A percentile compares a stretch with the other conserved stretches of the same genome.
phyloP scores from a whole-genome alignment of 2,113 vertebrate species.

The Muntiacus muntjak region DNA sequence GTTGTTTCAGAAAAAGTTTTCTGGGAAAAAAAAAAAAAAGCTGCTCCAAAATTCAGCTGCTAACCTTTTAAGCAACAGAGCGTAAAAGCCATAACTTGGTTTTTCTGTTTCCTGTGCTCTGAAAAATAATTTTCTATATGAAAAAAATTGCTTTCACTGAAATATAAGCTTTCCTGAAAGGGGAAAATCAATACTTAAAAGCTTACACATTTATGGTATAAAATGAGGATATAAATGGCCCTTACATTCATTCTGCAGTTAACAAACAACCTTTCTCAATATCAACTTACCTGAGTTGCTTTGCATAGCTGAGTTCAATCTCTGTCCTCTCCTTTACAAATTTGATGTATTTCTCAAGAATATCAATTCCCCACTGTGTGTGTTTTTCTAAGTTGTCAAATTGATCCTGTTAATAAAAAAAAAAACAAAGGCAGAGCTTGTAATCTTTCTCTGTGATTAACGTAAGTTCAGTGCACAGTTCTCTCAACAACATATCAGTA shows the following conservation, averaged over 20 bases:
- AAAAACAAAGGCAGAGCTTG: slow-evolving; percentile 43
- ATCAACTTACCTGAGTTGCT: slow-evolving; percentile 96
- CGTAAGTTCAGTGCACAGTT: neutral
- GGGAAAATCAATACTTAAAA: neutral
- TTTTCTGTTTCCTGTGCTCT: slow-evolving; percentile 21
- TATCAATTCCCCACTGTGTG: slow-evolving; percentile 95
- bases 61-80: neutral
- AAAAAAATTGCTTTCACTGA: slow-evolving; percentile 46
- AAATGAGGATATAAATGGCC: neutral
- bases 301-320: slow-evolving; percentile 97
- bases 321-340: slow-evolving; percentile 97
- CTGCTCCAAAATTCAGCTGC: neutral
- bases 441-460: neutral
- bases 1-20: neutral
- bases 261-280: neutral
- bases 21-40: neutral
- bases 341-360: slow-evolving; percentile 95
- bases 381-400: slow-evolving; percentile 98
- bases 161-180: neutral
- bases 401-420: slow-evolving; percentile 87
- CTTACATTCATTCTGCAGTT: neutral
- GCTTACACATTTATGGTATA: neutral
- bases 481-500: neutral
- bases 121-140: neutral
- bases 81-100: neutral